Evolutionary conservation across 2,797 vertebrate species (phyloP).

Genomic region (Coracias cyanogaster): DNA sequence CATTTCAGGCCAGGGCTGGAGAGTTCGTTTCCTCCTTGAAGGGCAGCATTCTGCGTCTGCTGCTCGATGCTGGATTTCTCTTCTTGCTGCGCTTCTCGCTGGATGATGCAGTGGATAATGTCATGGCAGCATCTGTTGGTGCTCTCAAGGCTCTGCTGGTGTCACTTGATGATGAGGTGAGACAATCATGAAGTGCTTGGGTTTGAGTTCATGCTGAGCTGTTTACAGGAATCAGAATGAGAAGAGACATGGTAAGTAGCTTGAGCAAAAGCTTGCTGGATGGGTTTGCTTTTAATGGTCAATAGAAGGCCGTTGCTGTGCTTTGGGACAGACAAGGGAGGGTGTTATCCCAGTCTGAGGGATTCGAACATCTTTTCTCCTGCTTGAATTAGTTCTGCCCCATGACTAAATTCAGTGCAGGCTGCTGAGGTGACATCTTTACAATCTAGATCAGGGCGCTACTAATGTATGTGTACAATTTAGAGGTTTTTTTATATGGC

Average conservation of each 20-base stretch:
- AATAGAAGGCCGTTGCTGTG: not conserved
- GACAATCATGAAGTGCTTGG: not conserved
- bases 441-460: not conserved
- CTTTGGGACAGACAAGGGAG: not conserved
- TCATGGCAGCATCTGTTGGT: conserved; percentile 87
- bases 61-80: conserved; percentile 95
- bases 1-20: conserved; percentile 85
- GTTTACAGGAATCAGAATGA: not conserved
- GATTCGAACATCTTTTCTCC: not conserved
- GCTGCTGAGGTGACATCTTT: not conserved
- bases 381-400: not conserved
- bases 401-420: not conserved
- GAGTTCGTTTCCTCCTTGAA: conserved; percentile 84
- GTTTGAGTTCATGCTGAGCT: not conserved
- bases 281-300: not conserved
- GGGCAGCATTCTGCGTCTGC: conserved; percentile 84
- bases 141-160: conserved; percentile 89
- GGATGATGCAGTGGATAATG: conserved; percentile 90
- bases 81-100: conserved; percentile 94
- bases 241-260: not conserved
- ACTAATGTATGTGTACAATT: not conserved
- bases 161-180: conserved; percentile 91
- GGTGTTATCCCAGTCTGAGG: not conserved
- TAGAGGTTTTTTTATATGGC: not conserved
- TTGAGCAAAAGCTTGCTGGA: not conserved